Evolutionary conservation across 2,113 vertebrate genomes (phyloP), one percentile per base, ranked within the genome.

Genomic region (Saccopteryx leptura): DNA sequence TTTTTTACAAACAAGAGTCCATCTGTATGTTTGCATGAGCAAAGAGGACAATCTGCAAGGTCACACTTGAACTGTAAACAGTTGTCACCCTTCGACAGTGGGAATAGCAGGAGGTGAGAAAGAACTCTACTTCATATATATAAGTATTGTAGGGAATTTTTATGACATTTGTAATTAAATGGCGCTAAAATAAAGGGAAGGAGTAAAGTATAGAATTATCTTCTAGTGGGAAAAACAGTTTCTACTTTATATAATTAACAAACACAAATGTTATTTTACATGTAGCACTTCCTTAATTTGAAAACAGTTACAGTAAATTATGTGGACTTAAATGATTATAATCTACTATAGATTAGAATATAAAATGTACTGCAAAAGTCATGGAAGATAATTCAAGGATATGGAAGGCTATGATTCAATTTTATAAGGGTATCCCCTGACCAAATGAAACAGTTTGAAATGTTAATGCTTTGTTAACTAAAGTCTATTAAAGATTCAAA

Each of bases 341-440:
- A 74, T 66, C 12, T 60, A 72, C 54, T 56, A 23, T 69, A 50
- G 58, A 13, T 50, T 69, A 75, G 50, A 76, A 89, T 24, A 66
- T 63, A 83, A 83, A 81, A 46, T 21, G 2, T 26, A 69, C 7
- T 88, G 2, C n/a, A 76, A 75, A 61, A 93, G 31, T 86, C 68
- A 93, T 26, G 12, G 50, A 84, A 50, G 76, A 90, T 48, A 95
- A 93, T 21, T 87, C 48, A 94, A 97, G 31, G 31, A 56, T 28
- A 74, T 19, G 68, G 33, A 60, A 63, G 12, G 79, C 46, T 33
- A 46, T 52, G 58, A 88, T 66, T 96, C 58, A 4, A 10, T 85
- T 66, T 89, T 93, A 61, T 63, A 75, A 96, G 14, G 31, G 48
- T 56, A 90, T 26, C 65, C 1, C 31, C 50, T 84, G 50, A 72